These are phyloP conservation scores for Psittacula echo DNA, from an alignment of 2,797 vertebrate genomes.

Conservation along the genomic window DNA sequence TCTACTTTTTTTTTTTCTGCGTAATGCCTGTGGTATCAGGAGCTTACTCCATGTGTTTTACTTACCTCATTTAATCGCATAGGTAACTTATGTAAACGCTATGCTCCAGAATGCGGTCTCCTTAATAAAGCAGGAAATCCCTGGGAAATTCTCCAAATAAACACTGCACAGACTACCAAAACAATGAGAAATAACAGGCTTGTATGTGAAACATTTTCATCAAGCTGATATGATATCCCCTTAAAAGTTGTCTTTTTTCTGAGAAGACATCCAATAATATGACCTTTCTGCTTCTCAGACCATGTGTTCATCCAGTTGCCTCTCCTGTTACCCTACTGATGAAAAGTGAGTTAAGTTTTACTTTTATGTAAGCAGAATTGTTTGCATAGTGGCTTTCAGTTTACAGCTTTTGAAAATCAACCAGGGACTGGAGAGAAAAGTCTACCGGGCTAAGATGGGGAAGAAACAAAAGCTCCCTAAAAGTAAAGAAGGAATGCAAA, in stretches of 20 bases:
- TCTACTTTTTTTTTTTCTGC: background rate
- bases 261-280: background rate
- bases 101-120: background rate
- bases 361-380: background rate
- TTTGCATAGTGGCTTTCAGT: background rate
- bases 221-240: background rate
- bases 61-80: background rate
- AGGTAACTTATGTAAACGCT: background rate
- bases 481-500: constrained; percentile 10
- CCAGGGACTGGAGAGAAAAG: background rate
- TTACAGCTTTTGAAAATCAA: background rate
- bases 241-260: background rate
- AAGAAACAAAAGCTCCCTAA: constrained; percentile 4
- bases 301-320: background rate
- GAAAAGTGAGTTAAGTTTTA: constrained; percentile 2
- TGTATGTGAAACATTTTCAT: background rate
- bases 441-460: background rate
- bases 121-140: constrained; percentile 55
- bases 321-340: background rate
- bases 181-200: background rate
- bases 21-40: background rate
- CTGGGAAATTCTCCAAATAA: constrained; percentile 41
- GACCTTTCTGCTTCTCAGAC: background rate
- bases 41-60: constrained; percentile 5
- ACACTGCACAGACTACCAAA: background rate